phyloP scores from a whole-genome alignment of 2,888 invertebrate species.

The Lottia scabra region DNA sequence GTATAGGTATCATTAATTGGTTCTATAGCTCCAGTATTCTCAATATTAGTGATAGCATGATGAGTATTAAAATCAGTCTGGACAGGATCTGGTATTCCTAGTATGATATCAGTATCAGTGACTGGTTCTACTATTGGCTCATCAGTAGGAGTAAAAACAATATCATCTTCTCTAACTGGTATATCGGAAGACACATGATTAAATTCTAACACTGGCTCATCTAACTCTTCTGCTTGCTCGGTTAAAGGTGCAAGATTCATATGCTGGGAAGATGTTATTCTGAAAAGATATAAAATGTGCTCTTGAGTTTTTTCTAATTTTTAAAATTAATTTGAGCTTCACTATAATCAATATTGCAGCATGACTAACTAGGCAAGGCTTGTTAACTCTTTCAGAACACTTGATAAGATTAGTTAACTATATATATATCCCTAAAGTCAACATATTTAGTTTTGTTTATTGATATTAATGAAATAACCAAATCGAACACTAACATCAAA shows the following conservation, averaged over 20 bases:
- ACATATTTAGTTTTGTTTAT: no score
- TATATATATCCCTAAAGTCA: not conserved
- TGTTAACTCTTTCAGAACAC: not conserved
- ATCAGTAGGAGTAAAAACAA: conserved; percentile 17
- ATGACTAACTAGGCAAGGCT: no score
- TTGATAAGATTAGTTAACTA: not conserved
- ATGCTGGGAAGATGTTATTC: no score
- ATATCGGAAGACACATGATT: not conserved
- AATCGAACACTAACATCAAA: no score
- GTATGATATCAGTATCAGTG: not conserved
- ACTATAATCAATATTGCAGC: no score
- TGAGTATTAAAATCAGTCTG: not conserved
- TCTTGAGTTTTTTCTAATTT: no score
- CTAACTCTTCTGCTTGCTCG: conserved; percentile 25
- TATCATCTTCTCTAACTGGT: conserved; percentile 8
- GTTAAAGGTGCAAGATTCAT: conserved; percentile 27
- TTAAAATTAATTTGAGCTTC: no score
- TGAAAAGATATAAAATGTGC: no score
- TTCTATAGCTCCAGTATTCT: not conserved
- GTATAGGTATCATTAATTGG: not conserved
- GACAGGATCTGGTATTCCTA: not conserved
- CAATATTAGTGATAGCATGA: not conserved
- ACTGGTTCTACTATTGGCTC: conserved; percentile 6
- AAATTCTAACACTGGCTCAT: not conserved
- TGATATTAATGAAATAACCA: no score